These are phyloP conservation scores for Euplexia lucipara DNA, from an alignment of 2,888 invertebrate species.

Conservation along the genomic window DNA sequence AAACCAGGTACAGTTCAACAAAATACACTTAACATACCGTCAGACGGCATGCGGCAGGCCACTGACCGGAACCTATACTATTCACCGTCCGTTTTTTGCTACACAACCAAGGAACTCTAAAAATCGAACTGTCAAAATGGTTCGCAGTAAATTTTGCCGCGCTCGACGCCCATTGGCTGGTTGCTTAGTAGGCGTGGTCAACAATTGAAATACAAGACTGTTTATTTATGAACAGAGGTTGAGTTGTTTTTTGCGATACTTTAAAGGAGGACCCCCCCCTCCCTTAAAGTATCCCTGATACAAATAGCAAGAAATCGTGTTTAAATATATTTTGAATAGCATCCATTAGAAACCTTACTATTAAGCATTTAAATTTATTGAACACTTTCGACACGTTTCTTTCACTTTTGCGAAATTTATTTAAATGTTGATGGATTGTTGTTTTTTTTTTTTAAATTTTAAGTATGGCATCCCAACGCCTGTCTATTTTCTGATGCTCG, in stretches of 20 bases:
- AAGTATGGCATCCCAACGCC: background rate
- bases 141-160: constrained; percentile 87
- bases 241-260: constrained; percentile 76
- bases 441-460: constrained; percentile 14
- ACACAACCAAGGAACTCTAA: constrained; percentile 71
- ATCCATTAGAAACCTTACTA: constrained; percentile 38
- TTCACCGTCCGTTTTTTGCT: constrained; percentile 39
- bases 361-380: constrained; percentile 41
- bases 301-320: constrained; percentile 54
- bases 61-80: constrained; percentile 41
- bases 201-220: constrained; percentile 79
- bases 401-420: constrained; percentile 11
- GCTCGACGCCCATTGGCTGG: constrained; percentile 79
- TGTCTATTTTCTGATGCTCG: too few relatives aligned
- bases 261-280: too few relatives aligned
- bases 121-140: constrained; percentile 90
- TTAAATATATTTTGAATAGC: constrained; percentile 60
- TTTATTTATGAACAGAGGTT: constrained; percentile 89
- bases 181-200: constrained; percentile 80
- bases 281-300: constrained; percentile 38
- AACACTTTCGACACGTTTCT: constrained; percentile 46
- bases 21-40: constrained; percentile 32
- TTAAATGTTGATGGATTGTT: constrained; percentile 20
- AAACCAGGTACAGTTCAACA: background rate
- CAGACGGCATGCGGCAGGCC: constrained; percentile 9